phyloP scores from a whole-genome alignment of 2,797 vertebrate species.

The Cheracebus regulus region DNA sequence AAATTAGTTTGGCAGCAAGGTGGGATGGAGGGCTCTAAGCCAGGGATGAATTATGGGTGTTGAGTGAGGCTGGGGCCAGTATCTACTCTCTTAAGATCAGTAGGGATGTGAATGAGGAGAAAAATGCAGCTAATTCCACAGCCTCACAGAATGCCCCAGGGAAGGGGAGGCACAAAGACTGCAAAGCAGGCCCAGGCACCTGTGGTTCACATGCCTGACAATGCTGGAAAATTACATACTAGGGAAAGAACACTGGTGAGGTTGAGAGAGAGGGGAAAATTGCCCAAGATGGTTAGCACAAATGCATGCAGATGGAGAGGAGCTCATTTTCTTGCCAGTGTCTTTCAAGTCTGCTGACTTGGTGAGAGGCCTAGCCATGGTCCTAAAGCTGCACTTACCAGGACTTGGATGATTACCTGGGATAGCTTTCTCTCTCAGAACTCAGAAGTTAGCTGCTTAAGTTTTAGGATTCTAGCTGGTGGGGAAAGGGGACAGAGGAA shows the following conservation, averaged over 20 bases:
- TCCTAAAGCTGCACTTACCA: background rate
- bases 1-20: constrained; percentile 64
- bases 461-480: background rate
- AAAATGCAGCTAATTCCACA: background rate
- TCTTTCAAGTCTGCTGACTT: background rate
- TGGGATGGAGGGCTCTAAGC: background rate
- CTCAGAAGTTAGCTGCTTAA: background rate
- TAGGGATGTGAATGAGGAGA: background rate
- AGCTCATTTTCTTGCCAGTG: background rate
- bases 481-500: background rate
- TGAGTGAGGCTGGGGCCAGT: constrained; percentile 24
- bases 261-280: background rate
- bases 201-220: background rate
- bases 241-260: background rate
- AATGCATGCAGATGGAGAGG: background rate
- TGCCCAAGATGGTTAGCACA: background rate
- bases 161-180: background rate
- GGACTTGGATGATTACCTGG: background rate
- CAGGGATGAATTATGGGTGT: constrained; percentile 37
- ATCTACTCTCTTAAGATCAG: background rate
- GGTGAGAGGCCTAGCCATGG: background rate
- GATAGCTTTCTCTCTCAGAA: background rate
- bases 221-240: background rate
- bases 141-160: background rate
- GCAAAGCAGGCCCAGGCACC: background rate